These are phyloP conservation scores for Pseudomyrmex flavicornis DNA, from an alignment of 1,140 invertebrate genomes.

Conservation along the genomic window DNA sequence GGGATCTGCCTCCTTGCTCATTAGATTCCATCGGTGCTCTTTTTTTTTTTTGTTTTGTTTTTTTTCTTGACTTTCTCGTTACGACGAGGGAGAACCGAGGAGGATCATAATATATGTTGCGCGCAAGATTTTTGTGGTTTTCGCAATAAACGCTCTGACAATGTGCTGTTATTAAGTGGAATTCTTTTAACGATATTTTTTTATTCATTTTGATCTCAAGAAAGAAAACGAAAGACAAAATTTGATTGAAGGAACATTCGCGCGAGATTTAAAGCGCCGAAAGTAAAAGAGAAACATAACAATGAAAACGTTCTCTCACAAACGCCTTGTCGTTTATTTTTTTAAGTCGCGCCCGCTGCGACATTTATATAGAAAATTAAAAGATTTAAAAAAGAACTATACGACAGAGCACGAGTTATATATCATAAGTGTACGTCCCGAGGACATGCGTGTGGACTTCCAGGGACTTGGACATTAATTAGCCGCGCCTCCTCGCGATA, in stretches of 20 bases:
- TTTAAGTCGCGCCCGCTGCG: not conserved
- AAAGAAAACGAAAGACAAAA: no score
- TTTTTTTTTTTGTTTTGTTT: not conserved
- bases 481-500: not conserved
- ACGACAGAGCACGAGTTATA: not conserved
- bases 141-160: no score
- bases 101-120: slow-evolving; percentile 38
- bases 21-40: slow-evolving; percentile 66
- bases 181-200: no score
- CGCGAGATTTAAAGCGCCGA: not conserved
- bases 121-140: not conserved
- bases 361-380: slow-evolving; percentile 7
- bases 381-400: not conserved
- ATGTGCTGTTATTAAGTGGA: no score
- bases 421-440: not conserved
- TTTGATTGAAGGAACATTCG: not conserved
- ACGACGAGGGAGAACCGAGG: not conserved
- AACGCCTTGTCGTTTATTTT: not conserved
- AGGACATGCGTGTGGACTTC: not conserved
- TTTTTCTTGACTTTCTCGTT: slow-evolving; percentile 41
- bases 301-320: not conserved
- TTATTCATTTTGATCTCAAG: no score
- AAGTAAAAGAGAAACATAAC: not conserved
- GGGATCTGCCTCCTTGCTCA: slow-evolving; percentile 64
- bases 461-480: slow-evolving; percentile 5